Conservation (phyloP, 2,113 vertebrate genomes). For the Laterallus jamaicensis region DNA sequence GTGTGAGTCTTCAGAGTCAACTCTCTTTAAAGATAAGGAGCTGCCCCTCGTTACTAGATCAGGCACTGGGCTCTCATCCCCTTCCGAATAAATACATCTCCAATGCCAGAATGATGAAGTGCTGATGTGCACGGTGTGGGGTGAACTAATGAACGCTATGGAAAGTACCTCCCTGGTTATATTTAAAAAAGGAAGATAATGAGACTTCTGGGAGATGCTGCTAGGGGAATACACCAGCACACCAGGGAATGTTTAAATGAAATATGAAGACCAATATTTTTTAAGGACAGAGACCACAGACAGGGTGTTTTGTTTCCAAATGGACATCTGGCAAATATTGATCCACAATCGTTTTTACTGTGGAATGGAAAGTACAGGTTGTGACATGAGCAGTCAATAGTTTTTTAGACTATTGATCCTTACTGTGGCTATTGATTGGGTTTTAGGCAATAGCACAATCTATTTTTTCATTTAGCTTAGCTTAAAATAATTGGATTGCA, state of each 20-base stretch:
- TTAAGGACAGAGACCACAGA: not conserved
- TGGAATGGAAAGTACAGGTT: constrained; percentile 46
- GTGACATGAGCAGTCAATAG: constrained; percentile 11
- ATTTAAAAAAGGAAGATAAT: not conserved
- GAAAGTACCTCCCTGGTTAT: not conserved
- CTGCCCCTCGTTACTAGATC: not conserved
- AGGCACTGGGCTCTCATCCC: not conserved
- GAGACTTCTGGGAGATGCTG: not conserved
- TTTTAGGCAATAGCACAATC: not conserved
- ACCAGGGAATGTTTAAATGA: not conserved
- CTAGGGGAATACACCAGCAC: not conserved
- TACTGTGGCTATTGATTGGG: not conserved
- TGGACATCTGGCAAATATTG: constrained; percentile 20
- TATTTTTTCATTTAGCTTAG: constrained; percentile 8
- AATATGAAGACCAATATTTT: not conserved
- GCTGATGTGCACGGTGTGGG: not conserved
- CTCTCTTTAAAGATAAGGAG: not conserved
- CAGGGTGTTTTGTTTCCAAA: not conserved
- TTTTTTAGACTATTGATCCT: constrained; percentile 27
- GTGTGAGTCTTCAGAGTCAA: not conserved
- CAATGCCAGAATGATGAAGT: not conserved
- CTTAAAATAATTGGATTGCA: constrained; percentile 8
- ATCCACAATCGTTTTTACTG: not conserved
- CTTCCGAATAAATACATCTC: not conserved
- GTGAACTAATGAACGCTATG: not conserved